Percentiles rank a stretch among this genome's conserved stretches.
Evolutionary conservation across 2,888 invertebrate genomes (phyloP).

Genomic region (Tachystola acroxantha): DNA sequence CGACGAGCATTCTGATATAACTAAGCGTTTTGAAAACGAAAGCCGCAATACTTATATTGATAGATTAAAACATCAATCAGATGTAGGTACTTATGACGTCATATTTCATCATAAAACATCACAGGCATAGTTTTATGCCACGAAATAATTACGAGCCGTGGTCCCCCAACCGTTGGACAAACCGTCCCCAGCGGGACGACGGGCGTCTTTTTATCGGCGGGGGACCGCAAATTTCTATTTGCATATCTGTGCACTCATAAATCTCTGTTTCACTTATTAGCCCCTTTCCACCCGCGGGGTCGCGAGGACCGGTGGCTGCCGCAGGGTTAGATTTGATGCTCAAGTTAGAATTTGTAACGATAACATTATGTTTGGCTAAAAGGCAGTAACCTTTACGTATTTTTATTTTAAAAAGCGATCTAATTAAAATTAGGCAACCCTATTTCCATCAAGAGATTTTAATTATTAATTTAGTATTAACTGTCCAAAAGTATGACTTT

Average conservation of each 20-base stretch:
- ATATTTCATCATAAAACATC: neutral
- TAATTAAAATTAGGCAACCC: no score
- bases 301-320: constrained; percentile 8
- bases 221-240: constrained; percentile 77
- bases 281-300: constrained; percentile 44
- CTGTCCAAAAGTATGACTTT: no score
- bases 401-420: no score
- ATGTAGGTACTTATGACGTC: no score
- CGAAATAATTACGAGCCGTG: constrained; percentile 64
- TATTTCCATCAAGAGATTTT: no score
- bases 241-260: constrained; percentile 76
- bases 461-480: no score
- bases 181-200: constrained; percentile 53
- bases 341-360: neutral
- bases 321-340: constrained; percentile 3
- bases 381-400: no score
- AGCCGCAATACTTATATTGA: no score
- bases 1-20: no score
- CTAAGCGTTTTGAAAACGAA: no score
- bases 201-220: constrained; percentile 71
- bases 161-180: constrained; percentile 68
- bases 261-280: constrained; percentile 78
- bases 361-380: no score
- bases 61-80: no score
- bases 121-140: constrained; percentile 21